Conservation (phyloP, 2,797 vertebrate species). For the Lepilemur septentrionalis region DNA sequence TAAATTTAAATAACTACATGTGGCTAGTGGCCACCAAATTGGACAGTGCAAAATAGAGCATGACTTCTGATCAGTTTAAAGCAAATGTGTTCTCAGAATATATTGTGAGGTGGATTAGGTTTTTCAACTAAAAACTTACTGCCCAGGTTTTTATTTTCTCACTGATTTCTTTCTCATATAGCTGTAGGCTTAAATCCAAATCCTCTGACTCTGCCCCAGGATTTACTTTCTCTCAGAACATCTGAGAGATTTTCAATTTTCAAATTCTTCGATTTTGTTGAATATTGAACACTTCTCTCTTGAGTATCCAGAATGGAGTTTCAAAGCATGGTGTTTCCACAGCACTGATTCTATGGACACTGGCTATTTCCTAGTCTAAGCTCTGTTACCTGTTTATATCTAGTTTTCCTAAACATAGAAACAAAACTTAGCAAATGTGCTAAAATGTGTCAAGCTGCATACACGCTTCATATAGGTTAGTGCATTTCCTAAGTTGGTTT, state of each 20-base stretch:
- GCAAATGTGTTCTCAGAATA: neutral
- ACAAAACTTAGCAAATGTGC: neutral
- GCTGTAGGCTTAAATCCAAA: slow-evolving; percentile 52
- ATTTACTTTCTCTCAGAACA: slow-evolving; percentile 55
- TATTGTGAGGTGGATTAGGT: neutral
- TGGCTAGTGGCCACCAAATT: neutral
- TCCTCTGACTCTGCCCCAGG: slow-evolving; percentile 39
- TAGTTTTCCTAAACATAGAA: slow-evolving; percentile 6
- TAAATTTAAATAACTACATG: neutral
- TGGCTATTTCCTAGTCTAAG: neutral
- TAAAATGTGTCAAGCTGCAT: neutral
- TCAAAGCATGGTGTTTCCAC: neutral
- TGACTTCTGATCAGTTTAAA: neutral
- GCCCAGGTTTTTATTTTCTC: slow-evolving; percentile 9
- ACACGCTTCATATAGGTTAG: neutral
- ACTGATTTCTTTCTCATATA: slow-evolving; percentile 7
- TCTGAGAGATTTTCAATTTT: slow-evolving; percentile 65
- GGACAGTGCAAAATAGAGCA: neutral
- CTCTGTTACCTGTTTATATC: neutral
- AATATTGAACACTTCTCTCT: slow-evolving; percentile 27
- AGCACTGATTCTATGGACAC: neutral
- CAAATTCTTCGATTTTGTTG: slow-evolving; percentile 56
- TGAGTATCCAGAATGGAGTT: slow-evolving; percentile 39
- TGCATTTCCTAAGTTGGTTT: neutral
- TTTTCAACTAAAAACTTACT: slow-evolving; percentile 41